Percentiles rank a stretch among this genome's conserved stretches.
These are phyloP conservation scores for Gymnodraco acuticeps DNA, from an alignment of 2,797 vertebrate genomes.

Conservation along the genomic window DNA sequence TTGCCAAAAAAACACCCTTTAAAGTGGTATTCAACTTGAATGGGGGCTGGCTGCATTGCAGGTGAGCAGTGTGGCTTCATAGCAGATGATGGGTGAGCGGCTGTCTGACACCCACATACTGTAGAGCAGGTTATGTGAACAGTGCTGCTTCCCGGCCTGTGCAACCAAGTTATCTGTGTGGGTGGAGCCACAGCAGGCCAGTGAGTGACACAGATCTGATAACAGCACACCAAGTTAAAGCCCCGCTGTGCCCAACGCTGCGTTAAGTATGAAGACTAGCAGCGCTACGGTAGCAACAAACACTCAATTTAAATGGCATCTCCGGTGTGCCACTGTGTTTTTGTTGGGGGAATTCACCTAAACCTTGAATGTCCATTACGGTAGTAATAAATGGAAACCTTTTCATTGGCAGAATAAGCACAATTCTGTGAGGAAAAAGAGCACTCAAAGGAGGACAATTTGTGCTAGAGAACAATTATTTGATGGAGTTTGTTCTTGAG, in stretches of 20 bases:
- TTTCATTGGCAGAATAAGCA: slow-evolving; percentile 3
- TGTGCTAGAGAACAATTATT: background rate
- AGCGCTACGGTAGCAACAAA: background rate
- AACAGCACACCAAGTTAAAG: slow-evolving; percentile 5
- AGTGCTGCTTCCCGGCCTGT: slow-evolving; percentile 46
- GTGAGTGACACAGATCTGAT: slow-evolving; percentile 55
- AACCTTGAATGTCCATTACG: slow-evolving; percentile 9
- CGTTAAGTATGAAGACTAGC: slow-evolving; percentile 24
- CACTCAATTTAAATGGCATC: slow-evolving; percentile 14
- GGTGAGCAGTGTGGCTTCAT: slow-evolving; percentile 69
- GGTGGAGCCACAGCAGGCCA: slow-evolving; percentile 55
- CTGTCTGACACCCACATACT: slow-evolving; percentile 69
- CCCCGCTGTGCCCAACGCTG: slow-evolving; percentile 8
- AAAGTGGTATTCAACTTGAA: slow-evolving; percentile 72
- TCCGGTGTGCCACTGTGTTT: slow-evolving; percentile 13
- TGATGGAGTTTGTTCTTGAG: slow-evolving; percentile 1
- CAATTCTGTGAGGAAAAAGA: slow-evolving; percentile 4
- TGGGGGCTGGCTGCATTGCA: slow-evolving; percentile 73
- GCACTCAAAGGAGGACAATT: background rate
- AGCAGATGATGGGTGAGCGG: slow-evolving; percentile 70
- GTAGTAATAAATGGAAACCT: background rate
- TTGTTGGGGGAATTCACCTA: slow-evolving; percentile 12
- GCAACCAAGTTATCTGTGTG: slow-evolving; percentile 59
- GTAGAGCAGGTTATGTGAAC: slow-evolving; percentile 68
- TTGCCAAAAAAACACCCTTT: slow-evolving; percentile 45